These are phyloP conservation scores for Apodemia duryi DNA, from an alignment of 2,888 invertebrate species.

Conservation along the genomic window DNA sequence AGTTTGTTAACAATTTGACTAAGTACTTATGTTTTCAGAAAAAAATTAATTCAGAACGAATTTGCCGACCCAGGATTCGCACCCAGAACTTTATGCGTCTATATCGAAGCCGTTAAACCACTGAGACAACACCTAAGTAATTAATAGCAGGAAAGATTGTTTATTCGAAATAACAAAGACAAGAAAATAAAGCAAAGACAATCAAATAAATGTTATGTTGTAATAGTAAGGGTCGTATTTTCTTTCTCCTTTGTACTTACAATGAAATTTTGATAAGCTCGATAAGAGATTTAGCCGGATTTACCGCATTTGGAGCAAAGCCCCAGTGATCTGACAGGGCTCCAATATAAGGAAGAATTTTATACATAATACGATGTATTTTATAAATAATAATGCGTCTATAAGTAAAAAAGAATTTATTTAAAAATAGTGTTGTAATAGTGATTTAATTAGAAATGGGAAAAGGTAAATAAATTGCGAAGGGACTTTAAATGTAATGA, in stretches of 20 bases:
- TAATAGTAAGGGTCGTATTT: conserved; percentile 1
- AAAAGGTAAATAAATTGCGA: background rate
- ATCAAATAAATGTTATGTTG: background rate
- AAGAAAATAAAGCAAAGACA: background rate
- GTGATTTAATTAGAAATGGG: background rate
- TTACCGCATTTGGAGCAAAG: conserved; percentile 3
- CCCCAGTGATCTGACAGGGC: background rate
- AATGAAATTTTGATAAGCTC: conserved; percentile 7
- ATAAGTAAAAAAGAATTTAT: background rate
- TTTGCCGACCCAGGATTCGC: no score
- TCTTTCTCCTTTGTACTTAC: background rate
- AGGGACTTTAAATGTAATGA: no score
- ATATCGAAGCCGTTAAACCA: no score
- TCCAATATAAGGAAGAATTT: background rate
- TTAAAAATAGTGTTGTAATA: no score
- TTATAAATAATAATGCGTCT: background rate
- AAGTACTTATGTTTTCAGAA: no score
- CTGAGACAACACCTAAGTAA: no score
- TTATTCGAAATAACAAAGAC: no score
- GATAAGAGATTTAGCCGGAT: conserved; percentile 10
- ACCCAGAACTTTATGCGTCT: no score
- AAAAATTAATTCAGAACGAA: no score
- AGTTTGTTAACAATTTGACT: no score
- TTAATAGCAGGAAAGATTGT: no score
- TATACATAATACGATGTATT: background rate